Base-by-base conservation (phyloP, 2,113 vertebrate species). In the Orthonyx spaldingii region DNA sequence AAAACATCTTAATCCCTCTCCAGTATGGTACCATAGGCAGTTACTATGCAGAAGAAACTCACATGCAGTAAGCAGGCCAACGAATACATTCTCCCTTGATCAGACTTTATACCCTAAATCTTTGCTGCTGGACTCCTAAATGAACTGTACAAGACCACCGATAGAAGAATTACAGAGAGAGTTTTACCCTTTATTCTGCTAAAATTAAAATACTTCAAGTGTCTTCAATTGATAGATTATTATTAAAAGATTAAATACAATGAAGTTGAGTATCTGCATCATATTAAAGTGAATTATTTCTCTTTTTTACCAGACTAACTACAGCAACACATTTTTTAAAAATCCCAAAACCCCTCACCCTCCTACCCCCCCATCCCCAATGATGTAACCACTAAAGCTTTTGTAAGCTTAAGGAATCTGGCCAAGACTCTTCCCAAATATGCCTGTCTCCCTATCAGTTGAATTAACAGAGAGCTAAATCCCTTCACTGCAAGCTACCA, bases 1-100 rank as follows among this genome's bases (percentile, higher is more conserved):
- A 98, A 91, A 98, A 97, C 97, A 97, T 98, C 90, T 96, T 98
- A 96, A 97, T 96, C 96, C 97, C 39, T 93, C 81, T 95, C 81
- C 92, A 75, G 60, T 65, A 42, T 50, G 90, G 63, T 90, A 96
- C 94, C 83, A 86, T 60, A 95, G 90, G 85, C 72, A 94, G 89
- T 88, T 94, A 90, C 82, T 95, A 86, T 92, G 92, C 63, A 76
- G 59, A 83, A 95, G 76, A 89, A 96, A 83, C 83, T 82, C 1
- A 0, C 53, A 46, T 74, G 86, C 59, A 49, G 64, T 75, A 72
- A 64, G 47, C 56, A 82, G 46, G 76, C 55, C 59, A 93, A 53
- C 4, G 8, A 71, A 85, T 76, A 50, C 35, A 63, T 81, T 60
- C 39, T 32, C 50, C 14, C 14, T 66, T 74, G 61, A 65, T 63